A percentile compares a stretch with the other conserved stretches of the same genome.
Conservation (phyloP, 2,888 invertebrate species). For the Lasius fuliginosus region DNA sequence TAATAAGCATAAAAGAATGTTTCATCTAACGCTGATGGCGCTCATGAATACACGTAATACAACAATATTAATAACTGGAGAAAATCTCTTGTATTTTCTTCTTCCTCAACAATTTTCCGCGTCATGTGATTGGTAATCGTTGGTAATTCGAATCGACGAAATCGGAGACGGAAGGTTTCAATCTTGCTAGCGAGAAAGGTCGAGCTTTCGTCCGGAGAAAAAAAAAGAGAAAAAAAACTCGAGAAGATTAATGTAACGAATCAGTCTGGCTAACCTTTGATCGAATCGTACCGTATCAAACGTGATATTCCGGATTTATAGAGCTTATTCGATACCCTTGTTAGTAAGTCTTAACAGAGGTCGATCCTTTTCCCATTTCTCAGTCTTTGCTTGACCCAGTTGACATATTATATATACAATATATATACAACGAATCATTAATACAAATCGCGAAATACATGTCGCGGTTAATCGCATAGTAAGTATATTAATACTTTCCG, state of each 20-base stretch:
- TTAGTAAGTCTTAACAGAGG: constrained; percentile 20
- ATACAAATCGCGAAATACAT: not conserved
- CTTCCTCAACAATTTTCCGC: not conserved
- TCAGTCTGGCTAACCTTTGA: constrained; percentile 46
- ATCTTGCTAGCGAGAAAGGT: constrained; percentile 16
- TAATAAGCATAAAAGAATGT: not conserved
- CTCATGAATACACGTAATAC: not conserved
- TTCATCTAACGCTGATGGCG: not conserved
- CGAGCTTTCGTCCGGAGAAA: not conserved
- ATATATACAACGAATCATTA: not conserved
- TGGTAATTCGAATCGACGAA: constrained; percentile 15
- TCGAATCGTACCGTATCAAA: constrained; percentile 31
- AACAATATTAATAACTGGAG: not conserved
- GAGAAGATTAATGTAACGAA: constrained; percentile 50
- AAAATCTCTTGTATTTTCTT: not conserved
- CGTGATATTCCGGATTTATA: constrained; percentile 14
- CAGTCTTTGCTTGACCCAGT: not conserved
- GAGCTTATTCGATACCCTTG: constrained; percentile 33
- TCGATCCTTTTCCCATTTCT: constrained; percentile 14
- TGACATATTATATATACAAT: not conserved
- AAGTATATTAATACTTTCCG: not conserved
- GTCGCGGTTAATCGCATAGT: constrained; percentile 1
- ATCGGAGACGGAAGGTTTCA: constrained; percentile 35
- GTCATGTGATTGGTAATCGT: not conserved
- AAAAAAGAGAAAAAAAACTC: not conserved